phyloP scores from a whole-genome alignment of 2,797 vertebrate species.

The Manis pentadactyla region DNA sequence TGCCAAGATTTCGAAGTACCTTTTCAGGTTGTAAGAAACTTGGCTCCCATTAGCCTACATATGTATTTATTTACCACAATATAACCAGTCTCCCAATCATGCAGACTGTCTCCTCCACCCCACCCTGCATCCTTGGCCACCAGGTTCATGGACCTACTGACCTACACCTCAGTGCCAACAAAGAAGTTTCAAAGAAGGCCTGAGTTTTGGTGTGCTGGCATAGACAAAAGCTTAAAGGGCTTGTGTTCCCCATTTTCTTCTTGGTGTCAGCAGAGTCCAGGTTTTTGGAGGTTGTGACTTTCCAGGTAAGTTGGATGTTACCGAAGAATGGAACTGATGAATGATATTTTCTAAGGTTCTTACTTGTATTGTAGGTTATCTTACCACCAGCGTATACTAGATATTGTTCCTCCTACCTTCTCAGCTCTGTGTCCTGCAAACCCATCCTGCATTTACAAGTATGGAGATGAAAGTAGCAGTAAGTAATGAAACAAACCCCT shows the following conservation, averaged over 20 bases:
- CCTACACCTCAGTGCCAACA: background rate
- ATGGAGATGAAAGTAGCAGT: constrained; percentile 93
- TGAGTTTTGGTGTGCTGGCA: background rate
- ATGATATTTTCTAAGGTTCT: constrained; percentile 57
- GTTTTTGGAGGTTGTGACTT: background rate
- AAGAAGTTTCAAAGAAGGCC: background rate
- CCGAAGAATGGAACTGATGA: background rate
- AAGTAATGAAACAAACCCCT: constrained; percentile 83
- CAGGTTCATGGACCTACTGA: background rate
- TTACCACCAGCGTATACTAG: constrained; percentile 97
- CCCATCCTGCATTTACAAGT: constrained; percentile 94
- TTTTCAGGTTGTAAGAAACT: background rate
- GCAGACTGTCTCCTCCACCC: background rate
- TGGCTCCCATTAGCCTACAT: background rate
- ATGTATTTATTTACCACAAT: background rate
- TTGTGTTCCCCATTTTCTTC: background rate
- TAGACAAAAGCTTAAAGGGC: background rate
- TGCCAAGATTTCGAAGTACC: background rate
- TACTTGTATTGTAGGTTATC: constrained; percentile 91
- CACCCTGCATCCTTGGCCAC: background rate
- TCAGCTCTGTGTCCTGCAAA: constrained; percentile 94
- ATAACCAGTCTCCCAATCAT: background rate
- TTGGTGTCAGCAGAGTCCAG: constrained; percentile 6
- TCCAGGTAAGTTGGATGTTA: background rate
- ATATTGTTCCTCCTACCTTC: constrained; percentile 96